Evolutionary conservation across 2,888 invertebrate species (phyloP), one percentile per base, ranked within the genome.

Genomic region (Caenorhabditis becei): DNA sequence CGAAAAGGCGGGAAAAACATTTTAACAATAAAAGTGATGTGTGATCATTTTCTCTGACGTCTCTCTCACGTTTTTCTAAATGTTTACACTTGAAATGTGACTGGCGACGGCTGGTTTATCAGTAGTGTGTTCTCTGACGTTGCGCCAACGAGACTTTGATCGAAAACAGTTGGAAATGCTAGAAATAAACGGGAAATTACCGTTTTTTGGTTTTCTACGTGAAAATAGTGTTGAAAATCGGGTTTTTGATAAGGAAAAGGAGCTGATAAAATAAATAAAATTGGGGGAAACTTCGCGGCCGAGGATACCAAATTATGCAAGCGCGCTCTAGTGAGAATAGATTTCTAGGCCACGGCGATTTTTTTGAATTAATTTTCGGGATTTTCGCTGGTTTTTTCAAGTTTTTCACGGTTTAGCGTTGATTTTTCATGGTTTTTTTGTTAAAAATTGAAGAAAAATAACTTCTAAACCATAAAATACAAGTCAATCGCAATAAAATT

Each of bases 51-150:
- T 74, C 58, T 66, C 65, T 65, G 49, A 2, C 24, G 20, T 74
- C 65, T 74, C 63, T 32, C 23, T 18, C 51, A 41, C 41, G 11
- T 28, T 56, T n/a, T n/a, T 63, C 32, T 10, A 32, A 41, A 4
- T 74, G 66, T 75, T 75, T 75, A 75, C 75, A 66, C 75, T 75
- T 51, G 32, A 66, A 75, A 75, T 75, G 59, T 75, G 75, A 75
- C 59, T 75, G 59, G 61, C 41, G n/a, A n/a, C n/a, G 53, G 65
- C 61, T 18, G 18, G 47, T 59, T 35, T 71, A 62, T 47, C 56
- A 54, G 65, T 44, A 54, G 72, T 58, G 61, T 41, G 75, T 75
- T 61, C 75, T 75, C 53, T 75, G 74, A 23, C 63, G 54, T 56
- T 47, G n/a, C 51, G 18, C 20, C 4, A 23, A 0, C 44, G 26